Conservation (phyloP, 2,888 invertebrate species). For the Andrena bicolor region DNA sequence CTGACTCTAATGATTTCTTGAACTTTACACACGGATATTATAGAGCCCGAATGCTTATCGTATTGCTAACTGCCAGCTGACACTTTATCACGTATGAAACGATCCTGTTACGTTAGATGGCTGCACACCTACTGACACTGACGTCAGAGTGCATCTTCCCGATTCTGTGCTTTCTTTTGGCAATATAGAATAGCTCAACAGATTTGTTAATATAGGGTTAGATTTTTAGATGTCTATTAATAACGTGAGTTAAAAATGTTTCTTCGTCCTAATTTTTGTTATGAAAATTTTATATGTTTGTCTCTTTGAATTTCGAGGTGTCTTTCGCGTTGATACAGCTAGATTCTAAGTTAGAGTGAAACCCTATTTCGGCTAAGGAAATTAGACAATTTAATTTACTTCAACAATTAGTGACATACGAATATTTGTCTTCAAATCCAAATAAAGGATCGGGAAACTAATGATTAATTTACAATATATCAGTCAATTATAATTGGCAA, state of each 20-base stretch:
- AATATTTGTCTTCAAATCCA: no score
- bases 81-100: slow-evolving; percentile 60
- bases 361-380: no score
- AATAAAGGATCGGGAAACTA: no score
- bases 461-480: no score
- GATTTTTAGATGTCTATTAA: background rate
- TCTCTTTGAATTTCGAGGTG: no score
- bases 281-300: background rate
- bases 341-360: no score
- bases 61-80: slow-evolving; percentile 55
- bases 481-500: no score
- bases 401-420: no score
- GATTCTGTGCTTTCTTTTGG: slow-evolving; percentile 5
- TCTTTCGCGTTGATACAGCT: no score
- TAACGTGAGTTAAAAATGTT: background rate
- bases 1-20: slow-evolving; percentile 24
- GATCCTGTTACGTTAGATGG: slow-evolving; percentile 65
- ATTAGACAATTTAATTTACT: no score
- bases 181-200: background rate
- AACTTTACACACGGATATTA: slow-evolving; percentile 25
- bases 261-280: background rate
- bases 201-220: no score
- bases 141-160: slow-evolving; percentile 36
- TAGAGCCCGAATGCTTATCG: slow-evolving; percentile 40
- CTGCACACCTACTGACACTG: slow-evolving; percentile 44